These are phyloP conservation scores for Ischnus inquisitorius DNA, from an alignment of 2,888 invertebrate species.

Conservation along the genomic window DNA sequence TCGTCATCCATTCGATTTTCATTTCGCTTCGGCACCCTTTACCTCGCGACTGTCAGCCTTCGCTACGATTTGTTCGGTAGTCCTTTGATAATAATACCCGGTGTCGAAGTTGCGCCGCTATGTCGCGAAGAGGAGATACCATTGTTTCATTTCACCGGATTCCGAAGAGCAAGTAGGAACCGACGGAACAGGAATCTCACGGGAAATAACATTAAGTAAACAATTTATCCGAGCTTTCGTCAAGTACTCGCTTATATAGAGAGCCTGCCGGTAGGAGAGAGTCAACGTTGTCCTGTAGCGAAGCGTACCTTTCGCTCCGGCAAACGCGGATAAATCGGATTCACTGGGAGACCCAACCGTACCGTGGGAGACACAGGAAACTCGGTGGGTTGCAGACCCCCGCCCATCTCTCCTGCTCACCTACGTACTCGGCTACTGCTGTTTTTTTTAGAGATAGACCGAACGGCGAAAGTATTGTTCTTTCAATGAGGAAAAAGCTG, in stretches of 20 bases:
- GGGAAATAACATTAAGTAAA: slow-evolving; percentile 29
- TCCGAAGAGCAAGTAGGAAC: not conserved
- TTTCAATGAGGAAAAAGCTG: not conserved
- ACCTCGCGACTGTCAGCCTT: not conserved
- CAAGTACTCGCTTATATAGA: too few species aligned
- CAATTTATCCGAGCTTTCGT: slow-evolving; percentile 27
- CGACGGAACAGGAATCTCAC: not conserved
- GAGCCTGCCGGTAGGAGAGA: too few species aligned
- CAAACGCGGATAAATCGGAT: slow-evolving; percentile 27
- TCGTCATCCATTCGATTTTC: slow-evolving; percentile 75
- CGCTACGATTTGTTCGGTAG: not conserved
- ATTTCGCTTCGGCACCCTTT: slow-evolving; percentile 32
- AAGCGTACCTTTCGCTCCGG: not conserved
- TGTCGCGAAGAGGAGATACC: not conserved
- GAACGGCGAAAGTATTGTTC: slow-evolving; percentile 3
- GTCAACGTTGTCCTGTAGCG: not conserved
- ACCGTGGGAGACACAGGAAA: not conserved
- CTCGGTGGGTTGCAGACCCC: not conserved
- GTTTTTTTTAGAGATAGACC: not conserved
- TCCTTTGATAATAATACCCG: not conserved
- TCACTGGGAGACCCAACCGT: slow-evolving; percentile 4
- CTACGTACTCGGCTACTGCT: not conserved
- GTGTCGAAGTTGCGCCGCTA: not conserved
- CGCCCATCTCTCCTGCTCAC: too few species aligned
- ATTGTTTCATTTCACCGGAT: not conserved